These are phyloP conservation scores for Vicugna pacos DNA, from an alignment of 2,113 vertebrate genomes.

Conservation along the genomic window DNA sequence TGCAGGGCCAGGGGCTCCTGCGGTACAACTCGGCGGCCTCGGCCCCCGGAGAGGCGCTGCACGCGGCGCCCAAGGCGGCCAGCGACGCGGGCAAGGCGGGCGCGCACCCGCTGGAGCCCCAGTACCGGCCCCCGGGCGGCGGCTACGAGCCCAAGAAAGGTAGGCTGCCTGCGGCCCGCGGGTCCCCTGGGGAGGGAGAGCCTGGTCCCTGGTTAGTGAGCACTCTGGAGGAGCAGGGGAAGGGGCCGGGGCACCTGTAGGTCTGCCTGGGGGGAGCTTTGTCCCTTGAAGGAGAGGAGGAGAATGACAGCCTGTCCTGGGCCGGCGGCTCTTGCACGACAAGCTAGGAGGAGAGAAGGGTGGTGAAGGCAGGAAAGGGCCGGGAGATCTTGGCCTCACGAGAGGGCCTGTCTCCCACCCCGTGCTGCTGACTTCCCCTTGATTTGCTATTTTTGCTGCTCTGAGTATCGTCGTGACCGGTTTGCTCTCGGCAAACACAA, in stretches of 20 bases:
- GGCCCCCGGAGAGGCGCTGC: constrained; percentile 91
- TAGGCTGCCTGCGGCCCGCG: constrained; percentile 84
- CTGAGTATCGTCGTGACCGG: accelerated
- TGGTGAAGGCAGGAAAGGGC: too few species aligned
- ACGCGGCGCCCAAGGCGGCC: constrained; percentile 91
- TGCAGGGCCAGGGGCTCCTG: constrained; percentile 97
- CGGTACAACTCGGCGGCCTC: constrained; percentile 93
- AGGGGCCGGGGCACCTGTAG: background rate
- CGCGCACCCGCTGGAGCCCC: constrained; percentile 92
- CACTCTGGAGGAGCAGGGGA: background rate
- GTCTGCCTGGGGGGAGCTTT: background rate
- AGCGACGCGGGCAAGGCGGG: constrained; percentile 93
- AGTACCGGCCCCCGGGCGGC: constrained; percentile 91
- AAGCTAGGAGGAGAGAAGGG: too few species aligned
- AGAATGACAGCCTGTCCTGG: background rate
- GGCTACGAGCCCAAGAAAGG: constrained; percentile 97
- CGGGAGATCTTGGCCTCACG: background rate
- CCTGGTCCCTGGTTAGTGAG: background rate
- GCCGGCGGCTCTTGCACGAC: accelerated
- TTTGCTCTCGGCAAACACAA: background rate
- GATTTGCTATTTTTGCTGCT: background rate
- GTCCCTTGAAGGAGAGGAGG: background rate
- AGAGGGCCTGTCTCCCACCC: too few species aligned
- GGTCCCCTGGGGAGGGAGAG: background rate
- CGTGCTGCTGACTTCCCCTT: background rate